Evolutionary conservation across 2,888 invertebrate genomes (phyloP), one percentile per base, ranked within the genome.

Genomic region (Rhyacophila evoluta): DNA sequence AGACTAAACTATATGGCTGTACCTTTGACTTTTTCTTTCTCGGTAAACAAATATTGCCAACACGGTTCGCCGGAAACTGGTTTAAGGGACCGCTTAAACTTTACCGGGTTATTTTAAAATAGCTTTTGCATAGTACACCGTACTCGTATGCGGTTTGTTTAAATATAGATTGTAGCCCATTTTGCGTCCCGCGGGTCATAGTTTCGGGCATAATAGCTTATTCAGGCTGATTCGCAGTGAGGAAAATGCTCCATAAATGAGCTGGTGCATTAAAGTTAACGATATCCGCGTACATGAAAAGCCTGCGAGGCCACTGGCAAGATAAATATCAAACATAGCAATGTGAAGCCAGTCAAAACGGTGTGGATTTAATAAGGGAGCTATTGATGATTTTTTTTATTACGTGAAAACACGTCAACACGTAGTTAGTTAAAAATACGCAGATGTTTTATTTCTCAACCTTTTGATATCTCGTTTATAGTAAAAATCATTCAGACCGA

Each of bases 171-270:
- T 19, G 55, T 15, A 12, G 55, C 19, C 55, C 12, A n/a, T 55
- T 55, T 55, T 55, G 55, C 25, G 55, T 55, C 55, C 55, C 55
- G 55, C 55, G 55, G 55, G 55, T 19, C 55, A 55, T 55, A 55
- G 55, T 55, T 55, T 55, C 55, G 15, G 55, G 25, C 12, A 19
- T 55, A 55, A 55, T 55, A 19, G 55, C 55, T 55, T 55, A 55
- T 55, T 55, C 55, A 55, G 19, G 19, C 19, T 55, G 15, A 15
- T 19, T 55, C 55, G 55, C 55, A 25, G 19, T 19, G 55, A 55
- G 55, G 55, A 55, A 55, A 55, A 25, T 55, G 55, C 55, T 25
- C 15, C 55, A 19, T 55, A 55, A 55, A 19, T 55, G 55, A 12
- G 55, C 10, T 19, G 55, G 25, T 55, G 55, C 55, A 55, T 55